Evolutionary conservation across 2,888 invertebrate species (phyloP), one percentile per base, ranked within the genome.

Genomic region (Polymixis lichenea): DNA sequence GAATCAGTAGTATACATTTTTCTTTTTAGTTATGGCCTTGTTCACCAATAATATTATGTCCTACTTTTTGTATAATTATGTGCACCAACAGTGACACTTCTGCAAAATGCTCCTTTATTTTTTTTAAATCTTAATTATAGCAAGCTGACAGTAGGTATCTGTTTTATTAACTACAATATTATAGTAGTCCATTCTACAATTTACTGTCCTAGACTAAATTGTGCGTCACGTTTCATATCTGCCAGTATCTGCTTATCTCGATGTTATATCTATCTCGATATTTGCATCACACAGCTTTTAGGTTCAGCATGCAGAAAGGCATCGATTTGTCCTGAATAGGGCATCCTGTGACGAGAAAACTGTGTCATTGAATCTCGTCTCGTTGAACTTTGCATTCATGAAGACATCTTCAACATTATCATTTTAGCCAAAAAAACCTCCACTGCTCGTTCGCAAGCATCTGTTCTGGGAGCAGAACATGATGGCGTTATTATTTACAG

Each of bases 191-290:
- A 73, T 55, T 49, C 61, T 43, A 51, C n/a, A 64, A 46, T 19
- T 13, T 64, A 51, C 15, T 25, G 25, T 72, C 19, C 51, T 56
- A 64, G 32, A 25, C 61, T 46, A 32, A 2, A 43, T 32, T 53
- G 7, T 46, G 62, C n/a, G 75, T 19, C 43, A 64, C 15, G 13
- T 25, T 7, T n/a, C 49, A n/a, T 56, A 64, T 64, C 75, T 58
- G 81, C 13, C 75, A 74, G 51, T 64, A 81, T 77, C 55, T 32
- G 25, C 32, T 58, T 58, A 78, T 78, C 51, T 81, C n/a, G 2
- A 22, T 25, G 51, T 56, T 81, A 64, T 53, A 81, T 78, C 64
- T 65, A 58, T 64, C 56, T 58, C 22, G 17, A 8, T 19, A 58
- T 64, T 78, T 82, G 53, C 32, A 75, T 75, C 22, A 64, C 56